These are phyloP conservation scores for Brachionus manjavacas DNA, from an alignment of 1,140 invertebrate species.

Conservation along the genomic window DNA sequence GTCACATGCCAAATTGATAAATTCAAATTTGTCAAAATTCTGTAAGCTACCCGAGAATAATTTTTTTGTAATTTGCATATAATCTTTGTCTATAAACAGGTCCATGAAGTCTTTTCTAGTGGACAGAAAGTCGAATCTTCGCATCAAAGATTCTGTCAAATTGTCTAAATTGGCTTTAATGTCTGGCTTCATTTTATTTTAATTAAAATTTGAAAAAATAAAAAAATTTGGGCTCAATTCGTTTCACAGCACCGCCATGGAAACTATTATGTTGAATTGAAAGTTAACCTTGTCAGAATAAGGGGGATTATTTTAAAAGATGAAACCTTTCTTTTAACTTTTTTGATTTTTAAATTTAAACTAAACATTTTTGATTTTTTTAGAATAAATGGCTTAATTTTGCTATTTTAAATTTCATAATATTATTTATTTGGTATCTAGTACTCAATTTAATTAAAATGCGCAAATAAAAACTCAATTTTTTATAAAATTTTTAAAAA, in stretches of 20 bases:
- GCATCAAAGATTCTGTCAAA: background rate
- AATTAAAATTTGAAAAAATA: background rate
- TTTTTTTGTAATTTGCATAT: background rate
- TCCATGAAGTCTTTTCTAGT: background rate
- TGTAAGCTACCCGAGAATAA: background rate
- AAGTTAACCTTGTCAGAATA: background rate
- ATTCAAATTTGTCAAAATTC: constrained; percentile 1
- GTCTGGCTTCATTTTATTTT: background rate
- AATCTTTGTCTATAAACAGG: background rate
- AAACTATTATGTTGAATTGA: background rate
- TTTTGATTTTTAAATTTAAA: background rate
- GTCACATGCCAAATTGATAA: background rate
- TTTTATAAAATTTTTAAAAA: too few relatives aligned
- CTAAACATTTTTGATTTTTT: background rate
- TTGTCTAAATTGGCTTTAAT: background rate
- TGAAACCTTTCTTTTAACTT: background rate
- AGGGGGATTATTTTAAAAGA: background rate
- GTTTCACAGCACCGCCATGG: background rate
- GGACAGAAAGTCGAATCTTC: background rate
- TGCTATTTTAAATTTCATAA: too few relatives aligned
- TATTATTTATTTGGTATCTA: background rate
- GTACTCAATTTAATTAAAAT: too few relatives aligned
- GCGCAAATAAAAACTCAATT: too few relatives aligned
- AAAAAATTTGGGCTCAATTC: background rate
- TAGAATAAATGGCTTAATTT: background rate